Evolutionary conservation across 2,888 invertebrate species (phyloP).

Genomic region (Muscina levida): DNA sequence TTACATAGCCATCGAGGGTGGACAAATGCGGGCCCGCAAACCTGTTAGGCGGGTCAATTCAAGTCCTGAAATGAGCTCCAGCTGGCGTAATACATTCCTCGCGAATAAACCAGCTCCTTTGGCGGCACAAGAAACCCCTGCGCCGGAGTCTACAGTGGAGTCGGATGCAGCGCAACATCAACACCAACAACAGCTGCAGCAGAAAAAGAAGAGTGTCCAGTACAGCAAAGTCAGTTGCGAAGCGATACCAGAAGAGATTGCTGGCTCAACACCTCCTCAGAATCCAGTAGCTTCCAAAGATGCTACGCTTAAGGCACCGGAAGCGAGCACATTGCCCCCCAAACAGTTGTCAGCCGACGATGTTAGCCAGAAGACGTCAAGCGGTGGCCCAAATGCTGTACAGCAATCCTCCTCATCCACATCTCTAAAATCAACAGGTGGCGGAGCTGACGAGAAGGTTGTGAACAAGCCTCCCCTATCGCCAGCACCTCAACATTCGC

Average conservation of each 20-base stretch:
- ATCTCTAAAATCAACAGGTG: conserved; percentile 42
- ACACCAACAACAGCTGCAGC: conserved; percentile 71
- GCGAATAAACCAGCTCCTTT: conserved; percentile 74
- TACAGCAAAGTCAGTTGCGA: conserved; percentile 90
- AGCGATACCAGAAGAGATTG: conserved; percentile 94
- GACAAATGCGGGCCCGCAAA: conserved; percentile 83
- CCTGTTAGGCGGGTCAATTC: conserved; percentile 94
- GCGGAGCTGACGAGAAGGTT: conserved; percentile 71
- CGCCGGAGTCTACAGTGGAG: conserved; percentile 24
- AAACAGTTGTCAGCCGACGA: conserved; percentile 80
- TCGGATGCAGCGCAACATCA: conserved; percentile 62
- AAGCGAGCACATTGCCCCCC: conserved; percentile 71
- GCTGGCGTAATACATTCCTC: conserved; percentile 88
- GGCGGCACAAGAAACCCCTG: conserved; percentile 74
- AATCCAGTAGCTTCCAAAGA: conserved; percentile 68
- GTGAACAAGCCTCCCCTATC: conserved; percentile 84
- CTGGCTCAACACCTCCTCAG: conserved; percentile 86
- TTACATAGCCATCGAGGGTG: conserved; percentile 78
- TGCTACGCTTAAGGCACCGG: conserved; percentile 50
- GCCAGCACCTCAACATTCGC: conserved; percentile 80
- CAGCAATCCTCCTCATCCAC: conserved; percentile 77
- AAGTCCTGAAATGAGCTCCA: conserved; percentile 95
- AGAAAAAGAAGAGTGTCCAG: conserved; percentile 82
- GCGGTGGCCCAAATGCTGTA: conserved; percentile 66
- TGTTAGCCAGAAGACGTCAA: conserved; percentile 69